phyloP scores from a whole-genome alignment of 1,140 invertebrate genomes.

The Lysiphlebus fabarum region DNA sequence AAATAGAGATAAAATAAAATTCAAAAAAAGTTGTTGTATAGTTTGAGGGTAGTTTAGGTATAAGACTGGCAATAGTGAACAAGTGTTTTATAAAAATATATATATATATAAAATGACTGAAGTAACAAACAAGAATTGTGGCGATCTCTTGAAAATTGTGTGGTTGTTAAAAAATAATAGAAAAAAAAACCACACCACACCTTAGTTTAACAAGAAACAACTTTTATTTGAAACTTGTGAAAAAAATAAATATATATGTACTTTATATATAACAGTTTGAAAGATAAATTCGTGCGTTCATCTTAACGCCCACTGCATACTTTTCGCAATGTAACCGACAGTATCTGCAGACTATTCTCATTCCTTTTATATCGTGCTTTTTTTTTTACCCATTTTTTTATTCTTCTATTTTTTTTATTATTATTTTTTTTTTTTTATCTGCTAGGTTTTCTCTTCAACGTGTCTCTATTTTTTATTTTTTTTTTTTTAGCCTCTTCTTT shows the following conservation, averaged over 20 bases:
- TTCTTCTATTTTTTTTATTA: too few relatives aligned
- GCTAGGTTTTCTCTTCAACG: too few relatives aligned
- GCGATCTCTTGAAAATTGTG: not conserved
- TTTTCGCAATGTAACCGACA: not conserved
- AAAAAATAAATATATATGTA: not conserved
- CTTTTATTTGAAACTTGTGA: conserved; percentile 20
- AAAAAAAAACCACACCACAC: not conserved
- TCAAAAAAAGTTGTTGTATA: too few relatives aligned
- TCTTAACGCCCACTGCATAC: conserved; percentile 8
- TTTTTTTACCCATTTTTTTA: too few relatives aligned
- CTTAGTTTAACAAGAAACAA: not conserved
- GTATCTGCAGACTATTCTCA: not conserved
- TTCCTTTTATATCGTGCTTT: too few relatives aligned
- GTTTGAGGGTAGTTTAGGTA: too few relatives aligned
- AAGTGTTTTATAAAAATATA: not conserved
- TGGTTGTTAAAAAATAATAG: conserved; percentile 3
- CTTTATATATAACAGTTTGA: conserved; percentile 14
- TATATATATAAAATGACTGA: not conserved
- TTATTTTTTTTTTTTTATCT: too few relatives aligned
- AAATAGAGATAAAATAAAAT: too few relatives aligned
- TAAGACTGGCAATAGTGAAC: too few relatives aligned
- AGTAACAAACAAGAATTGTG: conserved; percentile 7
- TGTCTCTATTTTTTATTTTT: not conserved
- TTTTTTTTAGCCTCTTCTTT: not conserved
- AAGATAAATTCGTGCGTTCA: conserved; percentile 24